Percentiles rank a stretch among this genome's conserved stretches.
phyloP scores from a whole-genome alignment of 2,113 vertebrate species.

The Alethe castanea region DNA sequence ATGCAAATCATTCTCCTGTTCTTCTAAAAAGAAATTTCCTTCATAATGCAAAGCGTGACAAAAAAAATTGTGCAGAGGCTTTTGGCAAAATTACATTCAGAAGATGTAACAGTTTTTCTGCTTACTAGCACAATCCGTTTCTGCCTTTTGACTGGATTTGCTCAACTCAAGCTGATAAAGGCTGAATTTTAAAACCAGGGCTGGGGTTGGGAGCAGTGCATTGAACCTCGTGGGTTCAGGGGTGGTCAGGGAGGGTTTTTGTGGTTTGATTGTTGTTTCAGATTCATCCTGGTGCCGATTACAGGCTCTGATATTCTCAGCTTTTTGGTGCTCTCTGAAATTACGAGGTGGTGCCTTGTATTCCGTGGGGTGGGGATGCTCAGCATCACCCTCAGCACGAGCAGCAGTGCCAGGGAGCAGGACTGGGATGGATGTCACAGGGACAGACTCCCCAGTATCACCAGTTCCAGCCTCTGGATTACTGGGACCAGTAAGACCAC shows the following conservation, averaged over 20 bases:
- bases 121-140: conserved; percentile 71
- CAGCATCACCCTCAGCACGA: fast-evolving
- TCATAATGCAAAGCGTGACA: conserved; percentile 68
- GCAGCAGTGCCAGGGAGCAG: fast-evolving
- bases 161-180: conserved; percentile 58
- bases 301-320: neutral
- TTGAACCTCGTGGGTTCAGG: neutral
- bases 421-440: fast-evolving
- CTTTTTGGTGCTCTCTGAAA: neutral
- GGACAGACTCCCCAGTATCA: fast-evolving
- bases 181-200: conserved; percentile 44
- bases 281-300: fast-evolving
- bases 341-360: fast-evolving
- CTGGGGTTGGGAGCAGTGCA: neutral
- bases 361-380: neutral
- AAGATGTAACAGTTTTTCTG: conserved; percentile 70
- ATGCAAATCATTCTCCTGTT: conserved; percentile 71
- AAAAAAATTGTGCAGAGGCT: conserved; percentile 66
- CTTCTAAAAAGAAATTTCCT: conserved; percentile 69
- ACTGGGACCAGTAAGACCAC: fast-evolving
- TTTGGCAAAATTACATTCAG: conserved; percentile 70
- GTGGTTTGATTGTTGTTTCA: neutral
- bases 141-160: conserved; percentile 64
- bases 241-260: neutral
- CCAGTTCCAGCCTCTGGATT: fast-evolving